phyloP scores from a whole-genome alignment of 1,140 invertebrate genomes.

The Eueides isabella region DNA sequence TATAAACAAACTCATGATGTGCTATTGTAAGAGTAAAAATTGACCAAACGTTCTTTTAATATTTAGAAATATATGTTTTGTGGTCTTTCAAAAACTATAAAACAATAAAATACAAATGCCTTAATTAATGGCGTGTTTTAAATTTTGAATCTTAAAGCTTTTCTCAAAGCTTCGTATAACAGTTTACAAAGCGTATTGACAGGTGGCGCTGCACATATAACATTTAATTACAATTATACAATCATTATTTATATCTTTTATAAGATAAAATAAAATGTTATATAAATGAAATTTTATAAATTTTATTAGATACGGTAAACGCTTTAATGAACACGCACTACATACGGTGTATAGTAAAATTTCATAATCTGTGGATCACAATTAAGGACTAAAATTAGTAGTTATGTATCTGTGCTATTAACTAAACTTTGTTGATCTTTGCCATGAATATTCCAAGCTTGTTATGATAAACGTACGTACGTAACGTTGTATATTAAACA shows the following conservation, averaged over 20 bases:
- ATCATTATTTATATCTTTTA: too few species aligned
- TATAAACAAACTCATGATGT: too few species aligned
- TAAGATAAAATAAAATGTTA: too few species aligned
- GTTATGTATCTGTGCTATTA: conserved; percentile 14
- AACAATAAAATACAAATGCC: too few species aligned
- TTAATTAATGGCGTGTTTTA: not conserved
- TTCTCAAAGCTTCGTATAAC: not conserved
- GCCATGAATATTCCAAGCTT: conserved; percentile 16
- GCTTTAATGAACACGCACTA: too few species aligned
- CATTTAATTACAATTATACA: too few species aligned
- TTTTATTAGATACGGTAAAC: too few species aligned
- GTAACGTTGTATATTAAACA: not conserved
- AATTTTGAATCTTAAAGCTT: not conserved
- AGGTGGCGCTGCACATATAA: not conserved
- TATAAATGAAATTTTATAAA: too few species aligned
- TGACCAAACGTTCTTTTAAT: too few species aligned
- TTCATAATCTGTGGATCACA: not conserved
- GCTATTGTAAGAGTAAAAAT: too few species aligned
- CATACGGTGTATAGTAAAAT: not conserved
- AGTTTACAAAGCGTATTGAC: not conserved
- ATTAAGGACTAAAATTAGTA: not conserved
- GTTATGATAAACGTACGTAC: not conserved
- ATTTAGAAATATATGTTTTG: too few species aligned
- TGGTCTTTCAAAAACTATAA: too few species aligned
- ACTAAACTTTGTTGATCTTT: conserved; percentile 31